Evolutionary conservation across 2,113 vertebrate species (phyloP), one percentile per base, ranked within the genome.

Genomic region (Jacana jacana): DNA sequence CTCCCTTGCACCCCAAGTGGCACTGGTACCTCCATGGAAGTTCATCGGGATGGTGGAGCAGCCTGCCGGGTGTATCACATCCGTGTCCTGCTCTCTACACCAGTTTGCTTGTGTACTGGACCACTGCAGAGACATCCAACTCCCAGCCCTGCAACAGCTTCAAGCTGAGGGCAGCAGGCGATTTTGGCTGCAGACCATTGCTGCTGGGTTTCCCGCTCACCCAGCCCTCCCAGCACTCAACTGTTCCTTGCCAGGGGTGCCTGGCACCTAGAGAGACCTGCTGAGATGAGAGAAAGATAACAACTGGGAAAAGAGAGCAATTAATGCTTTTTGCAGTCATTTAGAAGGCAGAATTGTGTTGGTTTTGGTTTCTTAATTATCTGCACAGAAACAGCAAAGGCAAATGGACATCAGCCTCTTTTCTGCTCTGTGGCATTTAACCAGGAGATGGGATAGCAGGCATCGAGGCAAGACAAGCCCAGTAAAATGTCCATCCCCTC

Each of bases 71-170:
- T 39, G 37, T 6, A 1, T 55, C 9, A 1, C 33, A 15, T 7
- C 64, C 4, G 0, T 9, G 24, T 12, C 37, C 57, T 7, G 17
- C 19, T 52, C 44, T 23, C 31, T 51, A 7, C 0, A 0, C 22
- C 61, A 58, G 51, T 63, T 86, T 9, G 1, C 13, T 33, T 0
- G 0, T 27, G 37, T 0, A 0, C 63, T 35, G 60, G 35, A 42
- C 20, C 2, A 0, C 79, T 37, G 57, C 7, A 2, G 68, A 51
- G 63, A 28, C n/a, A 31, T 11, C 64, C 78, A 57, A 27, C 17
- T 31, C 69, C 37, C 73, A 60, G 69, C 28, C 42, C 54, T 51
- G 52, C 54, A 20, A 0, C 1, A 3, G 25, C 76, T 58, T 33
- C 0, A 0, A 57, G 51, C 24, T 2, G 4, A 66, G 42, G 10